phyloP scores from a whole-genome alignment of 2,888 invertebrate genomes.

The Yponomeuta plumbellus region DNA sequence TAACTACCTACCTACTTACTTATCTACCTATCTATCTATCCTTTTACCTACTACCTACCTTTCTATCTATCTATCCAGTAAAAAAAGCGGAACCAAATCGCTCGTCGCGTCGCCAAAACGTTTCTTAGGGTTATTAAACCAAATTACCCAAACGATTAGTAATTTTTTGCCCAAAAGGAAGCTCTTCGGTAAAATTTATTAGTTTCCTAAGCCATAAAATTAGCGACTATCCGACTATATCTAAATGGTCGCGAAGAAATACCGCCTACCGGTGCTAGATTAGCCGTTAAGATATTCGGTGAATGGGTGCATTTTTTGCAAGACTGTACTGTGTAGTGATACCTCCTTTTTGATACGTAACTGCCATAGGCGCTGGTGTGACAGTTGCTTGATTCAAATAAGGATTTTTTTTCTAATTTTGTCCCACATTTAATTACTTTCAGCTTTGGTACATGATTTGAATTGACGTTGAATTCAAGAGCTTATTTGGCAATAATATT shows the following conservation, averaged over 20 bases:
- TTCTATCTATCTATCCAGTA: conserved; percentile 16
- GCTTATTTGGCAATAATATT: no score
- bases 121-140: conserved; percentile 70
- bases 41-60: no score
- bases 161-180: conserved; percentile 28
- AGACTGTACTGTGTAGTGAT: neutral
- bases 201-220: conserved; percentile 68
- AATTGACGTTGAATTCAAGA: no score
- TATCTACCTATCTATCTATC: no score
- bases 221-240: conserved; percentile 51
- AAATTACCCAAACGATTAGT: conserved; percentile 45
- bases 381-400: neutral
- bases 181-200: conserved; percentile 52
- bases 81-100: conserved; percentile 51
- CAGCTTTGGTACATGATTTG: no score
- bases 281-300: conserved; percentile 41
- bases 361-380: neutral
- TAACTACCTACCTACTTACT: no score
- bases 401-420: no score
- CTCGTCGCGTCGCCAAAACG: conserved; percentile 51
- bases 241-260: conserved; percentile 54
- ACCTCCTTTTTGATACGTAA: neutral
- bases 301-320: neutral
- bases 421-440: no score
- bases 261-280: conserved; percentile 40